Percentiles rank a stretch among this genome's conserved stretches.
phyloP scores from a whole-genome alignment of 1,140 invertebrate species.

The Globodera ellingtonae region DNA sequence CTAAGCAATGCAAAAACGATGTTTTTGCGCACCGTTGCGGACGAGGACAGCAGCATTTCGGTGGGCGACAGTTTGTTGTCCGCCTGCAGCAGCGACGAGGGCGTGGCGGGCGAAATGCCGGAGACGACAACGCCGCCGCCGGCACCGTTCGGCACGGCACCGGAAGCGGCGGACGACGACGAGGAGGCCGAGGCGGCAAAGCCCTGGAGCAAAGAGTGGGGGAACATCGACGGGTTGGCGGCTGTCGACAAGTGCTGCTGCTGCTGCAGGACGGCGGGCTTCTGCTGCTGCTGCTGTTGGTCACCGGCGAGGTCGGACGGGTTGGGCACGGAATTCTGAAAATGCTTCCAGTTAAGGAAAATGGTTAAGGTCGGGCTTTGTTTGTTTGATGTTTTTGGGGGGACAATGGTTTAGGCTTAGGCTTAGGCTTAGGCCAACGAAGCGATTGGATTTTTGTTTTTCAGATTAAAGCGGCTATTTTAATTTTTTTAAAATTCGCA shows the following conservation, averaged over 20 bases:
- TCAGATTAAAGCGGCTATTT: no score
- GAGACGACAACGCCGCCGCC: not conserved
- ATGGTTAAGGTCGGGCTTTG: no score
- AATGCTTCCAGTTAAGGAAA: no score
- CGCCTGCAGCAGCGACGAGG: slow-evolving; percentile 13
- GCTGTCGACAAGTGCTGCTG: not conserved
- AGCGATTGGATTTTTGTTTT: no score
- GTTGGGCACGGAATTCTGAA: not conserved
- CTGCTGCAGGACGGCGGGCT: not conserved
- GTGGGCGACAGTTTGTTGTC: not conserved
- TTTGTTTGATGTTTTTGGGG: no score
- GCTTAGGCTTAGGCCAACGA: no score
- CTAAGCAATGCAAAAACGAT: no score
- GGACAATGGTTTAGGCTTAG: no score
- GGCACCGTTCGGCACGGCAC: slow-evolving; percentile 9
- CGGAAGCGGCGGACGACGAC: slow-evolving; percentile 12
- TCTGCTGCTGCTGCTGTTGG: not conserved
- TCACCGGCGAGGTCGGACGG: not conserved
- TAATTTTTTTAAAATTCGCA: no score
- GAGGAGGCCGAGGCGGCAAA: slow-evolving; percentile 21
- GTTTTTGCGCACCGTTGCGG: not conserved
- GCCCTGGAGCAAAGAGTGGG: slow-evolving; percentile 20
- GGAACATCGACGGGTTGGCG: not conserved
- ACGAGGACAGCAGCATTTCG: not conserved
- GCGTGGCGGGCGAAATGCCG: slow-evolving; percentile 1